These are phyloP conservation scores for Ladona fulva DNA, from an alignment of 1,140 invertebrate species.

Conservation along the genomic window DNA sequence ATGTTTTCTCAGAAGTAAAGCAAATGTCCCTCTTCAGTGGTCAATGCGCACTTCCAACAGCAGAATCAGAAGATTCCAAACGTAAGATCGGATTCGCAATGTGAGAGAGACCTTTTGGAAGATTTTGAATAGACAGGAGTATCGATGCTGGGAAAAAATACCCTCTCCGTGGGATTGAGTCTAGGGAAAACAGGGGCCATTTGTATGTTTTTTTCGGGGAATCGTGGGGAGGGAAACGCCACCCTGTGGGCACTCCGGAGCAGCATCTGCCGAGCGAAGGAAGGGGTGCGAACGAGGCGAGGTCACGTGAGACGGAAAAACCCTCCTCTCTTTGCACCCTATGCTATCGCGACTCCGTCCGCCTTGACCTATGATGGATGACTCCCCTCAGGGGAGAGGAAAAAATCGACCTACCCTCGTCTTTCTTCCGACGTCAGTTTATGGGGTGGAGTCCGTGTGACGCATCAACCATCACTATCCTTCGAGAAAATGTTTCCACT, in stretches of 20 bases:
- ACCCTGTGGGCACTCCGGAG: neutral
- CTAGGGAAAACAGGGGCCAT: neutral
- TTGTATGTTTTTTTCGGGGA: neutral
- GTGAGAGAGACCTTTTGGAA: too few relatives aligned
- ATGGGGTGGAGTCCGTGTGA: neutral
- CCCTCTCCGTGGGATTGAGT: neutral
- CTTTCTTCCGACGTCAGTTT: neutral
- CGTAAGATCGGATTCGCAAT: too few relatives aligned
- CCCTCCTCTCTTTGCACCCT: neutral
- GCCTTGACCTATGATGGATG: conserved; percentile 1
- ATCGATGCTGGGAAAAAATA: neutral
- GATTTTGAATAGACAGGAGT: too few relatives aligned
- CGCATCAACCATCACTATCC: neutral
- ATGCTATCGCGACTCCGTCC: neutral
- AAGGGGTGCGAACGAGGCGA: neutral
- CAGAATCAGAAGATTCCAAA: too few relatives aligned
- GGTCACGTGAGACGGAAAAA: neutral
- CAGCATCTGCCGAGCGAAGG: neutral
- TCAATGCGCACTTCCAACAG: too few relatives aligned
- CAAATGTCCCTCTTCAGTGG: too few relatives aligned
- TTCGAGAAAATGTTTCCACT: neutral
- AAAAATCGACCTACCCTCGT: neutral
- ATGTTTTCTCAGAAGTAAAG: too few relatives aligned
- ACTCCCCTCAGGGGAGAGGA: neutral
- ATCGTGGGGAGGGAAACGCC: neutral